These are phyloP conservation scores for Rattus norvegicus DNA, from an alignment of 2,113 vertebrate genomes.

Conservation along the genomic window GRCr8 NC_086037.1:40165501-40166000, in stretches of 20 bases:
- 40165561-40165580: no score
- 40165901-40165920: neutral
- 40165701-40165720: neutral
- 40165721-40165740: neutral
- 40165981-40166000: neutral
- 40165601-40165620: no score
- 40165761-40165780: neutral
- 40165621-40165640: no score
- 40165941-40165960: neutral
- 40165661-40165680: no score
- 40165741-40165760: neutral
- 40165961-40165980: neutral
- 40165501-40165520: no score
- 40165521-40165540: no score
- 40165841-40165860: no score
- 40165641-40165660: no score
- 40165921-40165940: neutral
- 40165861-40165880: neutral
- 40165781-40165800: neutral
- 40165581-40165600: no score
- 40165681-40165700: neutral
- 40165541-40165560: no score
- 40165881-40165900: neutral
- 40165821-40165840: no score
- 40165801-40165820: neutral